Percentiles rank a stretch among this genome's conserved stretches.
phyloP scores from a whole-genome alignment of 1,140 invertebrate species.

The Trichonephila clavata region DNA sequence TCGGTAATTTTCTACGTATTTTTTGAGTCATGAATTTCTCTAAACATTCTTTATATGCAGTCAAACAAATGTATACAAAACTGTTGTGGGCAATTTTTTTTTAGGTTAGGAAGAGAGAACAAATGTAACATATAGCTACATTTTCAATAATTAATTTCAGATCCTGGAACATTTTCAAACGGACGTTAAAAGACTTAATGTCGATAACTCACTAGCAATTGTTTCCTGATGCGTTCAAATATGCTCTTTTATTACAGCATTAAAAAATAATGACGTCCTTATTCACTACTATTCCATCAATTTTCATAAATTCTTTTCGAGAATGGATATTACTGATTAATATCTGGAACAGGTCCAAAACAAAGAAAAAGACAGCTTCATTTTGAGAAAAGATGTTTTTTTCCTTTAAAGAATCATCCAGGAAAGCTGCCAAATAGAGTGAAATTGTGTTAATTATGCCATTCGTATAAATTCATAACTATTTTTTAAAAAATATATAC shows the following conservation, averaged over 20 bases:
- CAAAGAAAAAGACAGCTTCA: not conserved
- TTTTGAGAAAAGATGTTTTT: constrained; percentile 3
- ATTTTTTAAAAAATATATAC: not conserved
- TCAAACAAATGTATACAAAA: too few species aligned
- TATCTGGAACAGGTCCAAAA: constrained; percentile 31
- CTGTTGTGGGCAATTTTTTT: not conserved
- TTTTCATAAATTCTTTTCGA: constrained; percentile 9
- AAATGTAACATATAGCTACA: not conserved
- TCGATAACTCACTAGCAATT: constrained; percentile 7
- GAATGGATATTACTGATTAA: not conserved
- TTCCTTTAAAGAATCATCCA: not conserved
- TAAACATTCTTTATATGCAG: too few species aligned
- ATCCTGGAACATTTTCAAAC: constrained; percentile 19
- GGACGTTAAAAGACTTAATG: not conserved
- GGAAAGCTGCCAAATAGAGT: constrained; percentile 31
- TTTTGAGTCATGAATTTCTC: too few species aligned
- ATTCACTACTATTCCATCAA: not conserved
- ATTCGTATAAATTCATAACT: not conserved
- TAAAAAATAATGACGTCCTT: constrained; percentile 11
- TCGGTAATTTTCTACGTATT: too few species aligned
- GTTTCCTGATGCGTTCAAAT: constrained; percentile 38
- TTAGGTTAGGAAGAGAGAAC: not conserved
- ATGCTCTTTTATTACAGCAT: not conserved
- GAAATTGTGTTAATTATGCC: not conserved
- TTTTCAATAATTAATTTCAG: not conserved